phyloP scores from a whole-genome alignment of 2,797 vertebrate genomes.

The Cyprinella venusta region DNA sequence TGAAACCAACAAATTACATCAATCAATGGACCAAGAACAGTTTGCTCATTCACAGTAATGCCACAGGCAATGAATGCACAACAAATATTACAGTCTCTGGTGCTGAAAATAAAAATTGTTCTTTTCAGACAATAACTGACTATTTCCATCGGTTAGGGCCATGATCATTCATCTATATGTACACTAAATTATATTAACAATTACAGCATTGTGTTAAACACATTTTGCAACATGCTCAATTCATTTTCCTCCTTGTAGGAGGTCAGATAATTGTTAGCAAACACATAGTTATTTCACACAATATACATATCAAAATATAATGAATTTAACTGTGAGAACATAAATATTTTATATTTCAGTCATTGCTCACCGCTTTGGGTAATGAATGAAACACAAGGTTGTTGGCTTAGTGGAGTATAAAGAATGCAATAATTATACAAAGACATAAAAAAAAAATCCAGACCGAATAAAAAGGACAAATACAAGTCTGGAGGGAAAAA shows the following conservation, averaged over 20 bases:
- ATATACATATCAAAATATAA: constrained; percentile 20
- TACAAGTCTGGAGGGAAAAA: neutral
- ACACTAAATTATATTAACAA: constrained; percentile 6
- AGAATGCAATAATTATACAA: constrained; percentile 1
- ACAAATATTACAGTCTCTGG: neutral
- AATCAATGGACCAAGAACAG: constrained; percentile 8
- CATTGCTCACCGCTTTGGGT: constrained; percentile 6
- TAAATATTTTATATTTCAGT: constrained; percentile 17
- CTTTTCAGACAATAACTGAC: neutral
- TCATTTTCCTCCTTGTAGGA: neutral
- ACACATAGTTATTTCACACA: neutral
- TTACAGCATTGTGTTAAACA: neutral
- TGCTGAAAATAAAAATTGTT: neutral
- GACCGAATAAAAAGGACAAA: neutral
- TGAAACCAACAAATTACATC: constrained; percentile 2
- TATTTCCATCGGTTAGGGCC: neutral
- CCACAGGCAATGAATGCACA: neutral
- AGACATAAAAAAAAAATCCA: neutral
- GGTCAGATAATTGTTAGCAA: constrained; percentile 14
- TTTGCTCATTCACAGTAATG: neutral
- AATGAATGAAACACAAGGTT: constrained; percentile 28
- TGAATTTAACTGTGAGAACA: neutral
- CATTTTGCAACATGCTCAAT: neutral
- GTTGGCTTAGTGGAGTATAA: constrained; percentile 1
- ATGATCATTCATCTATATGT: neutral